Evolutionary conservation across 2,797 vertebrate species (phyloP), one percentile per base, ranked within the genome.

Genomic region (Schizopygopsis pylzovi): DNA sequence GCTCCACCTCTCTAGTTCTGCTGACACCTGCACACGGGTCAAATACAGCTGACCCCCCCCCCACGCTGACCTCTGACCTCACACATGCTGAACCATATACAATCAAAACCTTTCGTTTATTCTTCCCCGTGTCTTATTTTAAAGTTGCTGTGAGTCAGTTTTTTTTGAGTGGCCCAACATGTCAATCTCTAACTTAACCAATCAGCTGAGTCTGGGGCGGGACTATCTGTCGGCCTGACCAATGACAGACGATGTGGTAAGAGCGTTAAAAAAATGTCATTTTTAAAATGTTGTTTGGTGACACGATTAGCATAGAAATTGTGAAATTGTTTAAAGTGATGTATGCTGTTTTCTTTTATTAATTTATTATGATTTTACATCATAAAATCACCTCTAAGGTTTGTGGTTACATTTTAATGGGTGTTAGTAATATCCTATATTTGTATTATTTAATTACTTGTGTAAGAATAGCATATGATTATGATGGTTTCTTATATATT

Each of bases 11-110:
- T 72, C 49, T 45, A 45, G 88, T 79, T 79, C 67, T 63, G 80
- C 37, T 92, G 90, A 90, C 59, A 92, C 92, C 90, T 92, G 85
- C 87, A 47, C 54, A 54, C 18, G 16, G 79, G 81, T 84, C 72
- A 82, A 75, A 86, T 73, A 67, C 79, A 78, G 67, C 41, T 68
- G 59, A 78, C 28, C 28, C 28, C 28, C 28, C 28, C 79, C 84
- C 54, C 15, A 18, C 43, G 22, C 45, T 79, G 87, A 82, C 86
- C 71, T 81, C 22, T 76, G 49, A 73, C 72, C 76, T 41, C 76
- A 59, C 37, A 41, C 76, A 59, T 59, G 73, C 10, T n/a, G 20
- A 59, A 41, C 12, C n/a, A 12, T 25, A 41, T n/a, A 15, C 52
- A 41, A 59, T n/a, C 3, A 56, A 15, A n/a, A 56, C 11, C 18